A percentile compares a stretch with the other conserved stretches of the same genome.
Evolutionary conservation across 2,888 invertebrate genomes (phyloP).

Genomic region (Protodeltote pygarga): DNA sequence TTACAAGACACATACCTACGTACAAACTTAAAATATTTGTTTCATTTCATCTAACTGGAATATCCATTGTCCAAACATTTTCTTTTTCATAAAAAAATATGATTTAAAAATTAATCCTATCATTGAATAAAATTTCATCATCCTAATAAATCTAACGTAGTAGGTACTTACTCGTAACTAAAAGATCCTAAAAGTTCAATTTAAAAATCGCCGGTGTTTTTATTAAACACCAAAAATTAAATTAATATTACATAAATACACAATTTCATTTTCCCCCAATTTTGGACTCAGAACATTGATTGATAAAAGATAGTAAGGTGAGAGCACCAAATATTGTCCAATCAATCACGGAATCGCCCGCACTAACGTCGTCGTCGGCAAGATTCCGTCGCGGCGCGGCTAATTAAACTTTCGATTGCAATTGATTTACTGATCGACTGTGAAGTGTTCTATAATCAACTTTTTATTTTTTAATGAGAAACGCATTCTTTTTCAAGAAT

Average conservation of each 20-base stretch:
- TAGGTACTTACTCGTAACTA: too few species aligned
- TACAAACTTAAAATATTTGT: too few species aligned
- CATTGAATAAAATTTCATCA: too few species aligned
- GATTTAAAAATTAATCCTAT: too few species aligned
- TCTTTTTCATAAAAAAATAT: too few species aligned
- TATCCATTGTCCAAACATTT: too few species aligned
- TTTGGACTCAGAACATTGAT: constrained; percentile 24
- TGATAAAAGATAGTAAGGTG: constrained; percentile 50
- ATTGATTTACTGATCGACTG: constrained; percentile 56
- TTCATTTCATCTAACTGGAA: too few species aligned
- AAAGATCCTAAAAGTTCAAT: too few species aligned
- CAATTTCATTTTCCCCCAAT: constrained; percentile 19
- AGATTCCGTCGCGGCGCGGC: constrained; percentile 51
- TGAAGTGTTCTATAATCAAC: constrained; percentile 46
- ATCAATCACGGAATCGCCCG: constrained; percentile 52
- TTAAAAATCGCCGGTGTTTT: too few species aligned
- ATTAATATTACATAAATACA: constrained; percentile 6
- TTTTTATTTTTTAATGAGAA: constrained; percentile 62
- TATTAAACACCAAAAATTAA: too few species aligned
- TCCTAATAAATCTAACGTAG: too few species aligned
- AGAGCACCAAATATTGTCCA: constrained; percentile 55
- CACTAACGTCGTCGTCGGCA: constrained; percentile 41
- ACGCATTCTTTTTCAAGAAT: constrained; percentile 43
- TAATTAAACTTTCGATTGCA: constrained; percentile 54
- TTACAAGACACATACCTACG: too few species aligned